A percentile compares a stretch with the other conserved stretches of the same genome.
These are phyloP conservation scores for Macrotis lagotis DNA, from an alignment of 2,113 vertebrate genomes.

Conservation along the genomic window DNA sequence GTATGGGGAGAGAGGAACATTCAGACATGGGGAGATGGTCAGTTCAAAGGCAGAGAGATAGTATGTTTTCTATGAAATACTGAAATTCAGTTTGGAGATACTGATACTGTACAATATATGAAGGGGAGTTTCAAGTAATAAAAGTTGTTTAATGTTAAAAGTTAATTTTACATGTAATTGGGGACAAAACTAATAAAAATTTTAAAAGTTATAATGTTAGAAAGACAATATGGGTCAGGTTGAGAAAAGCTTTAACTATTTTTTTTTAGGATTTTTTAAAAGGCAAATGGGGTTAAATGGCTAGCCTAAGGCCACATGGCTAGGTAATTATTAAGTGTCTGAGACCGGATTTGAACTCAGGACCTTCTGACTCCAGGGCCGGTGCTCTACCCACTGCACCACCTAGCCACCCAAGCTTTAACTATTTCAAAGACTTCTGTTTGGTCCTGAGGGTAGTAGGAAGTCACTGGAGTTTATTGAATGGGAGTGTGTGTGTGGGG, in stretches of 20 bases:
- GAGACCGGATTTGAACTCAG: too few relatives aligned
- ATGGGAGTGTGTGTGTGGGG: background rate
- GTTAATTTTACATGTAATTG: background rate
- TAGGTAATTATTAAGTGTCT: too few relatives aligned
- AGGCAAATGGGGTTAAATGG: too few relatives aligned
- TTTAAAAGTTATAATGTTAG: background rate
- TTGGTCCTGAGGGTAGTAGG: background rate
- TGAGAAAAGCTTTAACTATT: background rate
- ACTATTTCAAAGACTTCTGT: background rate
- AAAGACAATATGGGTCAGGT: background rate
- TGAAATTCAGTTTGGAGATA: background rate
- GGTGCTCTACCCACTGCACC: too few relatives aligned
- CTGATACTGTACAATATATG: background rate
- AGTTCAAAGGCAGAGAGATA: background rate
- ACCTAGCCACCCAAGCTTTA: too few relatives aligned
- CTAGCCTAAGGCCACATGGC: too few relatives aligned
- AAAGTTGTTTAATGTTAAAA: background rate
- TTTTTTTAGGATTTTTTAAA: too few relatives aligned
- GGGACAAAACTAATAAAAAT: background rate
- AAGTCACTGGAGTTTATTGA: background rate
- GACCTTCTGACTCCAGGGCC: too few relatives aligned
- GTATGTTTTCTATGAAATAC: background rate
- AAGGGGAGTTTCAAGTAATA: background rate
- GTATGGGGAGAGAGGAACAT: background rate
- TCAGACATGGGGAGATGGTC: background rate